phyloP scores from a whole-genome alignment of 1,140 invertebrate genomes.

The Drosophila grimshawi region DNA sequence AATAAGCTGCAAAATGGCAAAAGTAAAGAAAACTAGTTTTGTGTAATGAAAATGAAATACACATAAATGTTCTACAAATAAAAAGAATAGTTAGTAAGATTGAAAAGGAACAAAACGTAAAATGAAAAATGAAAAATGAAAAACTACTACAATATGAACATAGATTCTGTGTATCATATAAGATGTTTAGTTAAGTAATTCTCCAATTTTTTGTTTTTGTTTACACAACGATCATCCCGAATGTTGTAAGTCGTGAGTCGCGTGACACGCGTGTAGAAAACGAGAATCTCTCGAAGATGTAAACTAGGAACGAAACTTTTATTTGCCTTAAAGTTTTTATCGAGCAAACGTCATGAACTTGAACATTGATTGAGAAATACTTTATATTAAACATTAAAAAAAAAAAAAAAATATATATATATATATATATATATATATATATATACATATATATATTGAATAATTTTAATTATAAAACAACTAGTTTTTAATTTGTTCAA shows the following conservation, averaged over 20 bases:
- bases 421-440: conserved; percentile 12
- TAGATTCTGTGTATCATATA: conserved; percentile 59
- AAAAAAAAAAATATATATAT: neutral
- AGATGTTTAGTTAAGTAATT: conserved; percentile 54
- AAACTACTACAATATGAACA: conserved; percentile 61
- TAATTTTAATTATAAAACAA: conserved; percentile 19
- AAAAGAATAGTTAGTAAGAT: conserved; percentile 38
- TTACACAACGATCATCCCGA: conserved; percentile 13
- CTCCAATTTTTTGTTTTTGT: conserved; percentile 23
- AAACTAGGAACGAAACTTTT: conserved; percentile 84
- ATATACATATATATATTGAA: conserved; percentile 18
- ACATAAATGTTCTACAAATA: conserved; percentile 65
- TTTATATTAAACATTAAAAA: conserved; percentile 7
- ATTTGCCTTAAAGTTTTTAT: conserved; percentile 77
- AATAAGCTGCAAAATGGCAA: conserved; percentile 66
- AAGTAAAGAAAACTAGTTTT: conserved; percentile 26
- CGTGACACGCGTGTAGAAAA: conserved; percentile 49
- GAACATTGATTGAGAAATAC: conserved; percentile 45
- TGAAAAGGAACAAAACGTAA: conserved; percentile 2
- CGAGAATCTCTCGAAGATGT: conserved; percentile 54
- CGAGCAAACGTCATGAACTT: conserved; percentile 40
- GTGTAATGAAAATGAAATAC: conserved; percentile 19
- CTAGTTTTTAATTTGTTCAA: conserved; percentile 36
- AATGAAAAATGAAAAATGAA: conserved; percentile 20
- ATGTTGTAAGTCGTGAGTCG: conserved; percentile 3